Evolutionary conservation across 2,113 vertebrate genomes (phyloP).

Genomic region (Chaetorhynchus papuensis): DNA sequence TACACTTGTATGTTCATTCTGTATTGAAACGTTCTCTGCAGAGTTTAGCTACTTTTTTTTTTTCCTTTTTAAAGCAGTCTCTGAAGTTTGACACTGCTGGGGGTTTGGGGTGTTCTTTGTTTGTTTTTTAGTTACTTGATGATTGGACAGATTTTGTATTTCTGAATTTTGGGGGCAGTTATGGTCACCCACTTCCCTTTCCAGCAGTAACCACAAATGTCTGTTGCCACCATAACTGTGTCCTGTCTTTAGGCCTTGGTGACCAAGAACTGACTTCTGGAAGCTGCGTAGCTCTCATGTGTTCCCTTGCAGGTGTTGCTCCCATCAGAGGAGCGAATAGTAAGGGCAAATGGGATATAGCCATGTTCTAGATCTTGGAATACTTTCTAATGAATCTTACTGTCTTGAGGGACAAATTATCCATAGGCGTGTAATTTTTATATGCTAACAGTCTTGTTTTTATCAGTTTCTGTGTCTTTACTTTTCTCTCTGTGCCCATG

Average conservation of each 20-base stretch:
- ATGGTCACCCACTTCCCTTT: background rate
- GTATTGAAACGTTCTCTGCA: background rate
- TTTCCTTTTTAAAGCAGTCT: background rate
- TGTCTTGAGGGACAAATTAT: background rate
- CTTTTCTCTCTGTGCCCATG: fast-evolving
- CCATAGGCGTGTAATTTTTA: fast-evolving
- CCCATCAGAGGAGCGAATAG: background rate
- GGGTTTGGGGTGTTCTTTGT: background rate
- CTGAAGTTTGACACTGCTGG: background rate
- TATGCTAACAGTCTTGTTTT: background rate
- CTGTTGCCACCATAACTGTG: background rate
- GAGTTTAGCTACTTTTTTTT: background rate
- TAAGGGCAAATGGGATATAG: background rate
- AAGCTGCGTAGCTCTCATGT: background rate
- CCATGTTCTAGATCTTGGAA: background rate
- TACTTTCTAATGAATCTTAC: background rate
- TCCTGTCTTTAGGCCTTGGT: background rate
- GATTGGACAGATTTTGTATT: background rate
- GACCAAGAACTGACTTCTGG: background rate
- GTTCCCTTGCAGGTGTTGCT: background rate
- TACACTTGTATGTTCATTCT: background rate
- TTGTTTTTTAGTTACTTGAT: background rate
- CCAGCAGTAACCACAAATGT: background rate
- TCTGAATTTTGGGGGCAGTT: background rate
- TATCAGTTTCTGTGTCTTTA: background rate